Evolutionary conservation across 2,113 vertebrate species (phyloP), one percentile per base, ranked within the genome.

Genomic region (Chroicocephalus ridibundus): DNA sequence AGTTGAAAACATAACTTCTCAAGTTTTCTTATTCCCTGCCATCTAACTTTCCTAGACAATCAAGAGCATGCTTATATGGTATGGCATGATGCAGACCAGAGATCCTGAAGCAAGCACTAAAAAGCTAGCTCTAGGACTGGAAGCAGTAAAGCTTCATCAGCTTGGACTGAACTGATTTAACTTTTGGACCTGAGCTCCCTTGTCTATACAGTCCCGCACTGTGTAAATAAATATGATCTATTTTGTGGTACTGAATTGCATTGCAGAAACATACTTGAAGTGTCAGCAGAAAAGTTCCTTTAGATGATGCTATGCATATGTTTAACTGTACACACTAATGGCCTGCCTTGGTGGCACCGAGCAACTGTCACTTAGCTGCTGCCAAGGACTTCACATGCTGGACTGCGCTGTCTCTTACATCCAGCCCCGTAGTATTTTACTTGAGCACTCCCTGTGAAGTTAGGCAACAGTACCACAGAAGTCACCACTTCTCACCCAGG

Each of bases 401-500:
- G 49, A 51, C 13, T 31, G 4, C 0, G 0, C 17, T 69, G 3
- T 6, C 20, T 60, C 20, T 77, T 14, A 12, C 7, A 12, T 34
- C 29, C 54, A 44, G 20, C 22, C 22, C 46, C 24, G 3, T 2
- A 8, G n/a, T 7, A n/a, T 69, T 76, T 64, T 2, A 51, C 13
- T 34, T 51, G 10, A n/a, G 4, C 21, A 5, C 16, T 62, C 14
- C 16, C 3, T 32, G 16, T 32, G 47, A 75, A 62, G 9, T 58
- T 20, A 51, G 21, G 19, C 16, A 55, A 17, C 22, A 40, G 13
- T 12, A 57, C 40, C 3, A 3, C 82, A 70, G n/a, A 75, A 68
- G 11, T 32, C n/a, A 57, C 6, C 10, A 15, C 3, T 74, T 60
- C 20, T 40, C 22, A 2, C 40, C 27, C 27, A 52, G 89, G 18